phyloP scores from a whole-genome alignment of 2,797 vertebrate species.

The Sarcophilus harrisii region DNA sequence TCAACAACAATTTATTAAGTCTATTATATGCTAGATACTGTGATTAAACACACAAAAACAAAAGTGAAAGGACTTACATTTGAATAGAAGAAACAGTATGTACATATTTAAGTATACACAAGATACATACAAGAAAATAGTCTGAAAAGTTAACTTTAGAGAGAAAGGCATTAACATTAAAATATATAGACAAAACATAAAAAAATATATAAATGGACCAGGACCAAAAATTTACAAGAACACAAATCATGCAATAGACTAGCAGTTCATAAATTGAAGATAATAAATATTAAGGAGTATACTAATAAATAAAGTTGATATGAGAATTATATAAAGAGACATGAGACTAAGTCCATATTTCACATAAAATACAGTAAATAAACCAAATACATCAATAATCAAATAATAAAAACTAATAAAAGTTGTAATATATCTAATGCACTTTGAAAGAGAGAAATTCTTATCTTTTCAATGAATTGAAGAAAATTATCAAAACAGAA shows the following conservation, averaged over 20 bases:
- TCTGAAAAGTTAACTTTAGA: no score
- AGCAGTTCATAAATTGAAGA: neutral
- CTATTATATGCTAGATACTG: constrained; percentile 39
- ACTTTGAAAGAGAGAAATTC: neutral
- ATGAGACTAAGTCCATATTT: neutral
- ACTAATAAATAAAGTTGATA: neutral
- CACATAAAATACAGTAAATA: neutral
- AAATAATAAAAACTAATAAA: neutral
- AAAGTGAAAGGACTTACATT: no score
- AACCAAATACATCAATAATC: neutral
- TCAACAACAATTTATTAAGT: constrained; percentile 32
- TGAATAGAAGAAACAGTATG: no score
- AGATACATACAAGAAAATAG: no score
- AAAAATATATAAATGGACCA: no score
- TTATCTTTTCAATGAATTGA: neutral
- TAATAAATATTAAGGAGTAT: neutral
- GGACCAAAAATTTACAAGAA: neutral
- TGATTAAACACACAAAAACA: constrained; percentile 15
- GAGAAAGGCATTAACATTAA: no score
- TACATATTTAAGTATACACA: no score
- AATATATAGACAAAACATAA: no score
- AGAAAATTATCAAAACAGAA: neutral
- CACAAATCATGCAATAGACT: neutral
- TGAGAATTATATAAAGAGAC: neutral
- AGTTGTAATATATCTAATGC: neutral